Evolutionary conservation across 2,888 invertebrate species (phyloP).

Genomic region (Tortrix viridana): DNA sequence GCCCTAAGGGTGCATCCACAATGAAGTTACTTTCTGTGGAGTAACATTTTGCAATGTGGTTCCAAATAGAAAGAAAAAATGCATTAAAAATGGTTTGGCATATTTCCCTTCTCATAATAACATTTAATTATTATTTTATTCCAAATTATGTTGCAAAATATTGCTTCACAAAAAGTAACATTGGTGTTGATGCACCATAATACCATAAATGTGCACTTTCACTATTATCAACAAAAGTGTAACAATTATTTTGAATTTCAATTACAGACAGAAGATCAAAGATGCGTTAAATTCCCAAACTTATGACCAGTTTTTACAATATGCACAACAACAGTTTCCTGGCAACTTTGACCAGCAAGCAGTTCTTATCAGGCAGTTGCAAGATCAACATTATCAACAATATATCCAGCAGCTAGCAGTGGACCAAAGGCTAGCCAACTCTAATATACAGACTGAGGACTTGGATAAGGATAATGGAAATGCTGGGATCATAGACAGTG

Average conservation of each 20-base stretch:
- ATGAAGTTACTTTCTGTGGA: too few species aligned
- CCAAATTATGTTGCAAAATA: too few species aligned
- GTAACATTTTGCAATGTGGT: too few species aligned
- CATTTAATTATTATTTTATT: too few species aligned
- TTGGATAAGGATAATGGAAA: slow-evolving; percentile 50
- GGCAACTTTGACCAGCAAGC: slow-evolving; percentile 96
- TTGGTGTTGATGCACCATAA: too few species aligned
- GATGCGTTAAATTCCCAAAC: slow-evolving; percentile 98
- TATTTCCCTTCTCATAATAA: too few species aligned
- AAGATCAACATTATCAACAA: slow-evolving; percentile 99
- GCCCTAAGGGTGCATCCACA: too few species aligned
- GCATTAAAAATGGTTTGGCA: too few species aligned
- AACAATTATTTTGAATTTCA: background rate
- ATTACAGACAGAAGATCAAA: slow-evolving; percentile 91
- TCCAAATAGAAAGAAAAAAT: too few species aligned
- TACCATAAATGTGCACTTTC: too few species aligned
- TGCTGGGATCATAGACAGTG: slow-evolving; percentile 56
- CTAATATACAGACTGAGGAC: slow-evolving; percentile 59
- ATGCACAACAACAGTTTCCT: slow-evolving; percentile 97
- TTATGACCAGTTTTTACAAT: slow-evolving; percentile 92
- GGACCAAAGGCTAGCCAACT: slow-evolving; percentile 70
- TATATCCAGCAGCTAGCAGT: slow-evolving; percentile 97
- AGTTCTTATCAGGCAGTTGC: slow-evolving; percentile 95
- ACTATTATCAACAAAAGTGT: too few species aligned
- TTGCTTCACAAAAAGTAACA: too few species aligned